These are phyloP conservation scores for Melieria omissa DNA, from an alignment of 2,888 invertebrate genomes.

Conservation along the genomic window DNA sequence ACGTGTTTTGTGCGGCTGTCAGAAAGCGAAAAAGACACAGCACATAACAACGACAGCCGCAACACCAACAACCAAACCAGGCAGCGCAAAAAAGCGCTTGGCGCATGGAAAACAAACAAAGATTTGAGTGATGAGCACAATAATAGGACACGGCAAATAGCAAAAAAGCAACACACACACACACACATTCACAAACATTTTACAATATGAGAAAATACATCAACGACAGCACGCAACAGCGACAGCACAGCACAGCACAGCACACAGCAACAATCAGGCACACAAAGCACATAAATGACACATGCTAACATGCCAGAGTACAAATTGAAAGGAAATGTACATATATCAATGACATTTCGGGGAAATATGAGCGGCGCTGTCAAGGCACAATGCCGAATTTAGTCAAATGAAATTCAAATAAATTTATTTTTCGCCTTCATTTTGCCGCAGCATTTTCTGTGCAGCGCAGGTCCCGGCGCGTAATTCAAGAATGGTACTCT, in stretches of 20 bases:
- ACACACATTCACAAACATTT: too few species aligned
- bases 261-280: not conserved
- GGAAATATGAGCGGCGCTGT: conserved; percentile 36
- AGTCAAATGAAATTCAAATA: conserved; percentile 34
- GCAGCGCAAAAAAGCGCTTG: conserved; percentile 5
- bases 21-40: conserved; percentile 19
- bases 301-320: conserved; percentile 7
- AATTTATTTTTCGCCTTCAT: conserved; percentile 9
- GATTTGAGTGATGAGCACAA: conserved; percentile 41
- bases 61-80: too few species aligned
- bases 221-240: too few species aligned
- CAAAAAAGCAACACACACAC: conserved; percentile 7
- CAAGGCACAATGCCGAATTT: conserved; percentile 36
- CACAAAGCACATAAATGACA: conserved; percentile 15
- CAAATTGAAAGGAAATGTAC: not conserved
- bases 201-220: too few species aligned
- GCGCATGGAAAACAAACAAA: conserved; percentile 1
- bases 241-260: too few species aligned
- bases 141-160: conserved; percentile 37
- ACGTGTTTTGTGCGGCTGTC: conserved; percentile 10
- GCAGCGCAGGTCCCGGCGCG: too few species aligned
- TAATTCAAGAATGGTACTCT: not conserved
- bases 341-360: conserved; percentile 14
- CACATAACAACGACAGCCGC: conserved; percentile 14
- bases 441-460: too few species aligned